A percentile compares a stretch with the other conserved stretches of the same genome.
These are phyloP conservation scores for Ceryle rudis DNA, from an alignment of 2,797 vertebrate species.

Conservation along the genomic window DNA sequence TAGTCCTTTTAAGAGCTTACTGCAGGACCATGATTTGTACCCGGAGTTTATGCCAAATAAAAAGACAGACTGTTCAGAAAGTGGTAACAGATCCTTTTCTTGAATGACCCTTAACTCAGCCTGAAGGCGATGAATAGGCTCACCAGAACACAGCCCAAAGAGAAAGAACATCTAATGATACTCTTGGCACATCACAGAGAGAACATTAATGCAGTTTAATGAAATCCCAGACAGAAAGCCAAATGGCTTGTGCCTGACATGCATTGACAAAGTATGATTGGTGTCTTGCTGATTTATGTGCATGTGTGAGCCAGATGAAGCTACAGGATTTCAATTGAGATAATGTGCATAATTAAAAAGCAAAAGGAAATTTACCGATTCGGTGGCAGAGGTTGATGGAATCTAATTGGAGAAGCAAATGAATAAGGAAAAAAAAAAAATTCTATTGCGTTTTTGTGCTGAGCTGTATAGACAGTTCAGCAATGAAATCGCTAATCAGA, in stretches of 20 bases:
- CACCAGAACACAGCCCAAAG: neutral
- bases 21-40: neutral
- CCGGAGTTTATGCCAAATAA: neutral
- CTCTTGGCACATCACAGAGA: neutral
- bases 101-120: neutral
- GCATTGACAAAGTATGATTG: neutral
- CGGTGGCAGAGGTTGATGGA: neutral
- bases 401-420: neutral
- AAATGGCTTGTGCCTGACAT: slow-evolving; percentile 18
- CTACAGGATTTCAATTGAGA: neutral
- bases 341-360: neutral
- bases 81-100: neutral
- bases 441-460: neutral
- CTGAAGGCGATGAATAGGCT: neutral
- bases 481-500: neutral
- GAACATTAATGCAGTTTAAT: neutral
- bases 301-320: neutral
- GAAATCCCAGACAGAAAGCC: slow-evolving; percentile 15
- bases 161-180: slow-evolving; percentile 6
- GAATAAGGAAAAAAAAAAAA: neutral
- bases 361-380: fast-evolving
- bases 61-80: neutral
- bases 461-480: neutral
- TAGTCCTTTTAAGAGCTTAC: neutral
- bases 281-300: slow-evolving; percentile 11